A percentile compares a stretch with the other conserved stretches of the same genome.
Conservation (phyloP, 2,797 vertebrate genomes). For the Helarctos malayanus region DNA sequence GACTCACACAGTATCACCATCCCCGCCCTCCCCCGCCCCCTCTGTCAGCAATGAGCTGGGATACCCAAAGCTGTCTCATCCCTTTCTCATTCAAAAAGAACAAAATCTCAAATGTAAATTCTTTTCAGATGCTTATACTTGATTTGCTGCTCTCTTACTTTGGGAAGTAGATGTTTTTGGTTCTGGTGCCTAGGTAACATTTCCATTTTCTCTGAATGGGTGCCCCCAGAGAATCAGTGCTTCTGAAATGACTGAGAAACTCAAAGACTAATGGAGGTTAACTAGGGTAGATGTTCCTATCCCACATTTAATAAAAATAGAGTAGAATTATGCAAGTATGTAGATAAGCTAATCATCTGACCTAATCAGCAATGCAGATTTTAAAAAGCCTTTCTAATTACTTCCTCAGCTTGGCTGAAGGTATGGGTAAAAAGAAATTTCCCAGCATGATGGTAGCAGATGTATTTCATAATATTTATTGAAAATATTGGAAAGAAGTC, state of each 20-base stretch:
- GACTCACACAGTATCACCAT: not conserved
- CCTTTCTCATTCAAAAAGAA: not conserved
- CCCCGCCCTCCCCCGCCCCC: rapidly evolving
- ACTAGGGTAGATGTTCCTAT: slow-evolving; percentile 44
- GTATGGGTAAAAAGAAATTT: slow-evolving; percentile 77
- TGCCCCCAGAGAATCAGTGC: not conserved
- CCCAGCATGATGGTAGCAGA: slow-evolving; percentile 77
- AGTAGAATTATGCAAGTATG: slow-evolving; percentile 82
- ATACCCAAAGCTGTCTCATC: not conserved
- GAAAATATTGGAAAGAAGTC: slow-evolving; percentile 85
- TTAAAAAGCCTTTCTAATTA: slow-evolving; percentile 80
- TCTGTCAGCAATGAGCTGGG: not conserved
- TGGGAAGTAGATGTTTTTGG: not conserved
- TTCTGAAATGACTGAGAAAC: slow-evolving; percentile 43
- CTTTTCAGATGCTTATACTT: not conserved
- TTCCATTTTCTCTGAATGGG: not conserved
- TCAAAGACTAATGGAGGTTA: slow-evolving; percentile 68
- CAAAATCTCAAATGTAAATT: slow-evolving; percentile 13
- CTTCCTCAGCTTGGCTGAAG: slow-evolving; percentile 81
- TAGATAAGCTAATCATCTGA: slow-evolving; percentile 85
- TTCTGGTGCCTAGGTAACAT: not conserved
- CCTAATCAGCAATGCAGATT: slow-evolving; percentile 85
- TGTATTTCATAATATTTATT: slow-evolving; percentile 85
- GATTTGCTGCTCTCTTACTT: not conserved
- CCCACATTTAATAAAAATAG: slow-evolving; percentile 76